These are phyloP conservation scores for Lumbricus terrestris DNA, from an alignment of 2,888 invertebrate species.

Conservation along the genomic window DNA sequence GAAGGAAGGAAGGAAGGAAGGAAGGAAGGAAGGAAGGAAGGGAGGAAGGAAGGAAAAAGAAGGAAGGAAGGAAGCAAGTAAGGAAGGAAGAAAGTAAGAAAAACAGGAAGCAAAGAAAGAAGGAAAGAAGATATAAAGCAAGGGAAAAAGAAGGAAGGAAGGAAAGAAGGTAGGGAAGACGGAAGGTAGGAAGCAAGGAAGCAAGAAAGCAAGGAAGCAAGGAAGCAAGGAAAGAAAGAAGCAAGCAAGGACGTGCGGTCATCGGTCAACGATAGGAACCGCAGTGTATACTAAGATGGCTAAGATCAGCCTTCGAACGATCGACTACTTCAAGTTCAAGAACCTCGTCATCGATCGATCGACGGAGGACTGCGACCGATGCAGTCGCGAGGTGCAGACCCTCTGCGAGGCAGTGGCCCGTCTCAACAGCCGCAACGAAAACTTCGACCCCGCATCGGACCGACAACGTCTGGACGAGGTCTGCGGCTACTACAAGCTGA, in stretches of 20 bases:
- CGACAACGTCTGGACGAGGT: slow-evolving; percentile 6
- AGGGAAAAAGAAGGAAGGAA: background rate
- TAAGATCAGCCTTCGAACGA: slow-evolving; percentile 16
- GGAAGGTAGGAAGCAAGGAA: background rate
- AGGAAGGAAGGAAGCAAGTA: background rate
- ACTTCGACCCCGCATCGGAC: slow-evolving; percentile 34
- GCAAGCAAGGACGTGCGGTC: background rate
- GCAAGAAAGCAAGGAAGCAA: background rate
- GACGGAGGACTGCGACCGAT: background rate
- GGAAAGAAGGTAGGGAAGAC: background rate
- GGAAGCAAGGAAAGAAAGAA: background rate
- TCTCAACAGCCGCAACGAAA: slow-evolving; percentile 39
- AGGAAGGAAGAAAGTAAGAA: background rate
- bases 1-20: slow-evolving; percentile 4
- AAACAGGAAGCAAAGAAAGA: background rate
- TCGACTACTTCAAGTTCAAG: slow-evolving; percentile 23
- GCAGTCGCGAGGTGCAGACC: slow-evolving; percentile 14
- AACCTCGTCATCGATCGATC: slow-evolving; percentile 16
- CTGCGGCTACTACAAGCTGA: slow-evolving; percentile 23
- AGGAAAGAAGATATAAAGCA: background rate
- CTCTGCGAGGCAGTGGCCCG: slow-evolving; percentile 40
- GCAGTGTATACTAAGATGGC: background rate
- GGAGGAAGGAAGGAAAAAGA: background rate
- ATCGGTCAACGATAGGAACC: background rate
- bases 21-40: too few relatives aligned